Evolutionary conservation across 2,888 invertebrate genomes (phyloP).

Genomic region (Dicycla oo): DNA sequence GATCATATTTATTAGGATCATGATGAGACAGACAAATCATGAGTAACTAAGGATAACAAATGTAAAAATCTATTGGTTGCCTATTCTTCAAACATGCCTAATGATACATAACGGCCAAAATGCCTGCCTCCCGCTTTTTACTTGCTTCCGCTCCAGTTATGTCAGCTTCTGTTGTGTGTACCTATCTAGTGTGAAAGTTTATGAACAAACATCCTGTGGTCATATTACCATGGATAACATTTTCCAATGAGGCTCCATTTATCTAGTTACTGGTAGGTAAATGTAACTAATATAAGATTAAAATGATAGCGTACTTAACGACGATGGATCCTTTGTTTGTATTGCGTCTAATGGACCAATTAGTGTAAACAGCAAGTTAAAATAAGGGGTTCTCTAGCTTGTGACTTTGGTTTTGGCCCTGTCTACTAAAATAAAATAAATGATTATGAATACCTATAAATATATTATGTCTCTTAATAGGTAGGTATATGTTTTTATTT

Average conservation of each 20-base stretch:
- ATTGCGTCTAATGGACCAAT: slow-evolving; percentile 46
- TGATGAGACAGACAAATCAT: not conserved
- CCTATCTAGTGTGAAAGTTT: not conserved
- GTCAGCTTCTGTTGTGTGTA: not conserved
- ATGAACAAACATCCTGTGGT: slow-evolving; percentile 16
- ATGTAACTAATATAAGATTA: slow-evolving; percentile 37
- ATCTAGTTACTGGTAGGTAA: slow-evolving; percentile 34
- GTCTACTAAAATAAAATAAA: not conserved
- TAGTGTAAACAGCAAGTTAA: slow-evolving; percentile 17
- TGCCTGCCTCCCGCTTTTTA: not conserved
- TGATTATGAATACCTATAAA: not conserved
- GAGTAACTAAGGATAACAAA: no score
- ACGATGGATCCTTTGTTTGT: slow-evolving; percentile 44
- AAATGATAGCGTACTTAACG: slow-evolving; percentile 49
- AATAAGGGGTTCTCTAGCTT: slow-evolving; percentile 8
- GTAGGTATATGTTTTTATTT: no score
- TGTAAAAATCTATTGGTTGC: no score
- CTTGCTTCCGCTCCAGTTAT: not conserved
- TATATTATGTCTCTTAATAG: no score
- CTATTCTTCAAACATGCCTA: no score
- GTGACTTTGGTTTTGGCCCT: not conserved
- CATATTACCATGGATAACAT: slow-evolving; percentile 9
- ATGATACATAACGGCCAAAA: no score
- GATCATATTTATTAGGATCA: not conserved
- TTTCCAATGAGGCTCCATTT: slow-evolving; percentile 28